These are phyloP conservation scores for Entosphenus tridentatus DNA, from an alignment of 2,113 vertebrate species.

Conservation along the genomic window DNA sequence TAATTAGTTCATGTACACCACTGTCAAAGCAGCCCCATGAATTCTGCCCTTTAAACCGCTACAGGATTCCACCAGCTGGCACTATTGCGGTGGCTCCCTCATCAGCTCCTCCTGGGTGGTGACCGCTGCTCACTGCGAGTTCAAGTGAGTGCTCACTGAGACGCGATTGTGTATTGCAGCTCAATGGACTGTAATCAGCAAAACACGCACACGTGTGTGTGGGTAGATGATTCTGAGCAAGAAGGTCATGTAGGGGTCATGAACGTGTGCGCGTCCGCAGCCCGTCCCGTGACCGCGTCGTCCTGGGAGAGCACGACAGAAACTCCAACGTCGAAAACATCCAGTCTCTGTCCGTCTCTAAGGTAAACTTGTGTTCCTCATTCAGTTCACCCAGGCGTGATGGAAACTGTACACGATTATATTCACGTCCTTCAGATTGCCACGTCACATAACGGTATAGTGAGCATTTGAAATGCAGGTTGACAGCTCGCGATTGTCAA, in stretches of 20 bases:
- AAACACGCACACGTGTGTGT: not conserved
- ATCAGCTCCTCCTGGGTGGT: slow-evolving; percentile 12
- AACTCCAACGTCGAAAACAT: not conserved
- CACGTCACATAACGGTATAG: no score
- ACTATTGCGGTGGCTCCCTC: slow-evolving; percentile 12
- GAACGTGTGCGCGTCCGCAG: no score
- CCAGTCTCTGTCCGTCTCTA: not conserved
- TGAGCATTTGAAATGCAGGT: no score
- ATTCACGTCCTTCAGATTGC: no score
- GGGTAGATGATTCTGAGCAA: slow-evolving; percentile 1
- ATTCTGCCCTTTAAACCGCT: no score
- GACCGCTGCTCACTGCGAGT: slow-evolving; percentile 12
- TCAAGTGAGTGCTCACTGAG: slow-evolving; percentile 8
- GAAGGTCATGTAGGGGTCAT: no score
- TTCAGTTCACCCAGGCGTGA: no score
- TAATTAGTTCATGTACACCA: no score
- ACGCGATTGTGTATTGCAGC: not conserved
- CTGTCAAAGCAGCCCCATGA: no score
- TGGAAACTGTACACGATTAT: no score
- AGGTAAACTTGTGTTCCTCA: not conserved
- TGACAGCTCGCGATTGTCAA: no score
- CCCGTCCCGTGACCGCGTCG: not conserved
- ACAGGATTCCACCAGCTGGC: slow-evolving; percentile 8
- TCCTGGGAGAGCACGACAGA: slow-evolving; percentile 4
- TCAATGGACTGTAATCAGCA: not conserved